These are phyloP conservation scores for Sesamia nonagrioides DNA, from an alignment of 1,140 invertebrate genomes.

Conservation along the genomic window DNA sequence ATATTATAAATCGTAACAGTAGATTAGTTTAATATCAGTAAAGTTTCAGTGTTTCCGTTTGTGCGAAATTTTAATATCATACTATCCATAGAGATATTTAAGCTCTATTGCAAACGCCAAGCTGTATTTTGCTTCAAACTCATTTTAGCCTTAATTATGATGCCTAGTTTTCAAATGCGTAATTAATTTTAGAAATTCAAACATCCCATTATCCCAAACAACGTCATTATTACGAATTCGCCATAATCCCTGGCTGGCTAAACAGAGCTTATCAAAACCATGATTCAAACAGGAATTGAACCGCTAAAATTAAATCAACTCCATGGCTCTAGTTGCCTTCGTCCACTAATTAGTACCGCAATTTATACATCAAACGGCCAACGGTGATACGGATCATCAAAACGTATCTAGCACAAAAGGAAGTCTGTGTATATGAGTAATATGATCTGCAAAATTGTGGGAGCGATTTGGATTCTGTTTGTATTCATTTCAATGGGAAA, in stretches of 20 bases:
- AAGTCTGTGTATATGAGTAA: constrained; percentile 45
- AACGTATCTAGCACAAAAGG: constrained; percentile 45
- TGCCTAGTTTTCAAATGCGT: background rate
- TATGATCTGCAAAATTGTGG: constrained; percentile 44
- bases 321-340: constrained; percentile 20
- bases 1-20: background rate
- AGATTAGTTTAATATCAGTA: background rate
- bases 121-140: background rate
- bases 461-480: constrained; percentile 38
- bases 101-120: background rate
- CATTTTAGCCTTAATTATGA: background rate
- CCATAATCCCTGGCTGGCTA: constrained; percentile 25
- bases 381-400: constrained; percentile 47
- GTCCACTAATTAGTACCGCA: constrained; percentile 46
- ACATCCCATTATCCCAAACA: constrained; percentile 2
- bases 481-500: constrained; percentile 46
- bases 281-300: constrained; percentile 48
- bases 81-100: too few species aligned
- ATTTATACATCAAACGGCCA: constrained; percentile 47
- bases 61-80: too few species aligned
- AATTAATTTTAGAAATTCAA: constrained; percentile 30
- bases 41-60: background rate
- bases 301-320: constrained; percentile 47
- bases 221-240: constrained; percentile 28
- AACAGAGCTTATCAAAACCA: constrained; percentile 38